Evolutionary conservation across 2,113 vertebrate genomes (phyloP).

Genomic region (Alectura lathami): DNA sequence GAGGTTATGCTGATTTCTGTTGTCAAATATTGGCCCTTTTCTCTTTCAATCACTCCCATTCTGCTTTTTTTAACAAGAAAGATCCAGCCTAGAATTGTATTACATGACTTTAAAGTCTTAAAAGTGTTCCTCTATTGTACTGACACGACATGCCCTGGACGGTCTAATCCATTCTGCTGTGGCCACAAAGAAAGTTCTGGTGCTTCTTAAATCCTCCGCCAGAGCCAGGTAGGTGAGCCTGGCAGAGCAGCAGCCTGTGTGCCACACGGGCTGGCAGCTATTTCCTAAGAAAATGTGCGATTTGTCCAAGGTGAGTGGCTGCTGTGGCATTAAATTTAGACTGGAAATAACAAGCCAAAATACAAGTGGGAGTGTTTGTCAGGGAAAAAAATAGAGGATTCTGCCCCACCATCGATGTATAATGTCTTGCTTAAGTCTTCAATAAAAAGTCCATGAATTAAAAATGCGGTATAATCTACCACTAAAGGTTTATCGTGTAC

Average conservation of each 20-base stretch:
- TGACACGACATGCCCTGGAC: slow-evolving; percentile 72
- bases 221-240: slow-evolving; percentile 45
- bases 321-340: background rate
- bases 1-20: slow-evolving; percentile 88
- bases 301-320: slow-evolving; percentile 31
- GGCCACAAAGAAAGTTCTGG: slow-evolving; percentile 75
- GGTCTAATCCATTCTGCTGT: slow-evolving; percentile 74
- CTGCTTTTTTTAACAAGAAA: slow-evolving; percentile 79
- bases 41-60: slow-evolving; percentile 81
- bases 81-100: slow-evolving; percentile 82
- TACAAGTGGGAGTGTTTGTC: background rate
- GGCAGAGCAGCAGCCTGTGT: background rate
- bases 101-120: slow-evolving; percentile 87
- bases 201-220: slow-evolving; percentile 65
- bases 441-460: background rate
- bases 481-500: background rate
- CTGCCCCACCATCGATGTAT: background rate
- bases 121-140: slow-evolving; percentile 79
- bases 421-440: background rate
- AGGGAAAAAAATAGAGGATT: background rate
- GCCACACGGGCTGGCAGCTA: background rate
- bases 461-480: background rate
- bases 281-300: background rate
- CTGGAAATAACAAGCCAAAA: background rate
- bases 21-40: slow-evolving; percentile 85